Evolutionary conservation across 2,113 vertebrate genomes (phyloP).

Genomic region (Megaceryle maxima): DNA sequence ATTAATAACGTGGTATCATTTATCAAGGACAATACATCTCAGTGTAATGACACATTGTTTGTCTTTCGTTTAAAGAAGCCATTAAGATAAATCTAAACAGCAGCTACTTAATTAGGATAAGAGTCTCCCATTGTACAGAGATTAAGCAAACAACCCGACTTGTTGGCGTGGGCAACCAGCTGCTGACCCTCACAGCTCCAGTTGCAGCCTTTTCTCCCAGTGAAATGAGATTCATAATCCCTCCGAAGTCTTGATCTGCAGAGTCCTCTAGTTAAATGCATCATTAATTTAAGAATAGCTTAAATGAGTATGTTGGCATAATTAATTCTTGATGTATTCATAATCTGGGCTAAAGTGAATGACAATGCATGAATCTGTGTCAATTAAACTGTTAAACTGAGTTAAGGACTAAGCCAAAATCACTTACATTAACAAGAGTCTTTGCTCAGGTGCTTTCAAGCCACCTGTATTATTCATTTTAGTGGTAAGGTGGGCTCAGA

Average conservation of each 20-base stretch:
- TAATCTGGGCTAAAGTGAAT: not conserved
- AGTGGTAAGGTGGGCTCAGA: not conserved
- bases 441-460: not conserved
- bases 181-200: not conserved
- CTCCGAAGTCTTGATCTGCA: not conserved
- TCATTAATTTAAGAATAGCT: not conserved
- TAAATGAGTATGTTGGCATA: not conserved
- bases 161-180: not conserved
- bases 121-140: not conserved
- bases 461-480: not conserved
- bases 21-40: not conserved
- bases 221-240: not conserved
- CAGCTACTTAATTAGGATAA: not conserved
- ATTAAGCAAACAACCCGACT: not conserved
- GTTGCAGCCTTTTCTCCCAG: not conserved
- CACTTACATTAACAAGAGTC: not conserved
- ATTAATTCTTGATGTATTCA: not conserved
- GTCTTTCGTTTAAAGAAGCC: not conserved
- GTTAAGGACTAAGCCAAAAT: not conserved
- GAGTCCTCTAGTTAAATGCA: not conserved
- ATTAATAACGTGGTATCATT: not conserved
- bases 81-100: not conserved
- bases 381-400: not conserved
- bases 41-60: not conserved
- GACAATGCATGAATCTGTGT: not conserved